Evolutionary conservation across 1,140 invertebrate species (phyloP).

Genomic region (Lerema accius): DNA sequence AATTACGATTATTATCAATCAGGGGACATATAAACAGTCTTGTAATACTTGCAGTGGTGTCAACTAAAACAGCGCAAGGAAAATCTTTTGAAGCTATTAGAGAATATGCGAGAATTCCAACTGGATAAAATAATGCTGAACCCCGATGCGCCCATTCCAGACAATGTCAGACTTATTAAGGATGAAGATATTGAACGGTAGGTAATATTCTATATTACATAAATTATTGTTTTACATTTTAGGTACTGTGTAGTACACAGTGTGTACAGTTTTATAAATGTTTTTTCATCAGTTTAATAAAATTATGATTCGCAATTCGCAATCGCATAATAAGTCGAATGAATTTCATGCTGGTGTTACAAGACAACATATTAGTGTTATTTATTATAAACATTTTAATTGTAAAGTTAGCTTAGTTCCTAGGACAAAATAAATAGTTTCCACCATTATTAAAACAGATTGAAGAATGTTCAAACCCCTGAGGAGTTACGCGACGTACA

Average conservation of each 20-base stretch:
- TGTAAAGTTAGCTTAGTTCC: too few species aligned
- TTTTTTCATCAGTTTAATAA: too few species aligned
- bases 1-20: too few species aligned
- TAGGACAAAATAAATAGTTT: too few species aligned
- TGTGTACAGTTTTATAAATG: constrained; percentile 8
- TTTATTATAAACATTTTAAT: too few species aligned
- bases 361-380: too few species aligned
- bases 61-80: constrained; percentile 94
- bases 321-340: too few species aligned
- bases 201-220: neutral
- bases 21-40: too few species aligned
- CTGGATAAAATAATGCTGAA: constrained; percentile 92
- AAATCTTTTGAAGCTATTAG: constrained; percentile 91
- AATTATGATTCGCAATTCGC: too few species aligned
- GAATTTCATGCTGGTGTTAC: too few species aligned
- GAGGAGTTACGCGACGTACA: constrained; percentile 97
- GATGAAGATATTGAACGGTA: constrained; percentile 94
- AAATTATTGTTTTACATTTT: too few species aligned
- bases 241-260: too few species aligned
- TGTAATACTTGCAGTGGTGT: constrained; percentile 88
- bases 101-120: constrained; percentile 97
- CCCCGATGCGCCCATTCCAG: constrained; percentile 91
- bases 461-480: constrained; percentile 91
- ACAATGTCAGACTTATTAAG: constrained; percentile 91
- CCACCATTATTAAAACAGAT: constrained; percentile 59